Evolutionary conservation across 2,888 invertebrate species (phyloP), one percentile per base, ranked within the genome.

Genomic region (Hypercompe scribonia): DNA sequence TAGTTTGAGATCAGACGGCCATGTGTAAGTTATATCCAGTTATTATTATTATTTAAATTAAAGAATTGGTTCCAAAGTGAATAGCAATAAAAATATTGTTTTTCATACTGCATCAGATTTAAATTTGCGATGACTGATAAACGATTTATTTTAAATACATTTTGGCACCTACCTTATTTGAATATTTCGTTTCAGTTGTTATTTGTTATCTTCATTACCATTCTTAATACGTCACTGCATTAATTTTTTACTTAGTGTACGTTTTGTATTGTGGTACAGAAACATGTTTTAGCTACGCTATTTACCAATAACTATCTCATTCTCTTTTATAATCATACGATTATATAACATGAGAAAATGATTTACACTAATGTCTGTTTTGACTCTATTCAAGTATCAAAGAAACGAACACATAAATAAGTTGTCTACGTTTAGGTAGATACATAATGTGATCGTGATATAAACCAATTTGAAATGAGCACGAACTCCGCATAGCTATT

Each of bases 401-500:
- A 69, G 65, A 28, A 63, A 61, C 46, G 54, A 31, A 69, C 63
- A 66, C 42, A 76, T 73, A 70, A 71, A 77, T 78, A 74, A 78
- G 58, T 46, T 28, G 13, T 58, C 68, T 71, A 68, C 65, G 77
- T 78, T 78, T 68, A 75, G 73, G 68, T 75, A 75, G 67, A 74
- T 77, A 78, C 73, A 76, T 70, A 73, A 73, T 58, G 66, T 65
- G 75, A 68, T 78, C 76, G 50, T 79, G 77, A 68, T 80, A 70
- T 72, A 72, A 77, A 73, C 75, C 75, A 80, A 85, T 84, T 84
- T 80, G 79, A 77, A 78, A 78, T 80, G 70, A 80, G 73, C 83
- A 84, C 84, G 84, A 83, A 85, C 79, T 77, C 75, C 78, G 78
- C 83, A 81, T 78, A 74, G 76, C 80, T 78, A 87, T 87, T 86